A percentile compares a stretch with the other conserved stretches of the same genome.
Evolutionary conservation across 2,888 invertebrate genomes (phyloP).

Genomic region (Trissolcus japonicus): DNA sequence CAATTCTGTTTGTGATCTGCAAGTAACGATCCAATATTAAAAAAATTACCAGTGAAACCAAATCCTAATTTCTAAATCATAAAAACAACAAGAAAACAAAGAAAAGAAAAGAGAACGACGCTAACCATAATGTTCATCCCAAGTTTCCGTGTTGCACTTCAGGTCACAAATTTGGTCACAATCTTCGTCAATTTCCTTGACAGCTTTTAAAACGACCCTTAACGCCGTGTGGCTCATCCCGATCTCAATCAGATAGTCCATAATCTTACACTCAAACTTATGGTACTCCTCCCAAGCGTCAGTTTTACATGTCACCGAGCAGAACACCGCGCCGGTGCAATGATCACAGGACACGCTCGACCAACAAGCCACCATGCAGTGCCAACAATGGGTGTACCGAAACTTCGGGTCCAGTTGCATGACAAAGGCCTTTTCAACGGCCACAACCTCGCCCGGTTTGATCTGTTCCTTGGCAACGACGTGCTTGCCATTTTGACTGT

Average conservation of each 20-base stretch:
- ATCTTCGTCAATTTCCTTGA: too few relatives aligned
- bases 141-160: too few relatives aligned
- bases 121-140: too few relatives aligned
- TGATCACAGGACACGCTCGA: slow-evolving; percentile 77
- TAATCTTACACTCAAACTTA: slow-evolving; percentile 82
- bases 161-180: too few relatives aligned
- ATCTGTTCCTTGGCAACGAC: neutral
- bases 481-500: neutral
- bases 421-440: neutral
- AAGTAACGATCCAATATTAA: neutral
- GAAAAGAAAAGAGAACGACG: too few relatives aligned
- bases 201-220: neutral
- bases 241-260: slow-evolving; percentile 71
- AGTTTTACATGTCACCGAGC: slow-evolving; percentile 80
- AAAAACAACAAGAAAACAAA: too few relatives aligned
- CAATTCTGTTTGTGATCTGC: neutral
- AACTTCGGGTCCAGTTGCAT: neutral
- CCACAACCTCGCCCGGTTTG: neutral
- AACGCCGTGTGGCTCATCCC: neutral
- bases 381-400: slow-evolving; percentile 6
- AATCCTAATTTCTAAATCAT: too few relatives aligned
- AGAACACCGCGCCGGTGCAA: slow-evolving; percentile 83
- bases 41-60: too few relatives aligned
- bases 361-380: neutral
- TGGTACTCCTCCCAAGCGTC: slow-evolving; percentile 80